Evolutionary conservation across 2,113 vertebrate genomes (phyloP), one percentile per base, ranked within the genome.

Genomic region (Lonchura striata): DNA sequence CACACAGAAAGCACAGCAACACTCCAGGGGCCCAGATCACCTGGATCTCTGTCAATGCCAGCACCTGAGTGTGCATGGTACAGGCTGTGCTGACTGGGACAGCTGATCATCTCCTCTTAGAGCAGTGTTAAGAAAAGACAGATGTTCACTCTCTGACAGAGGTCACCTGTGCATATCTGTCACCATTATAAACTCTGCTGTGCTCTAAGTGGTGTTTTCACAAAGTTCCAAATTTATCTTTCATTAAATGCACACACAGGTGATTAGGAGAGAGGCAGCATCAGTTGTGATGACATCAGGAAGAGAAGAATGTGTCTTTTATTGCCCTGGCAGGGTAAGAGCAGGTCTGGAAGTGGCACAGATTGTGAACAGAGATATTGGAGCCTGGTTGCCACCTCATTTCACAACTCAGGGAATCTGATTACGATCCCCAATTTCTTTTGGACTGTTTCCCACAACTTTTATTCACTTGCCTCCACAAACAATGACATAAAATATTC

Each of bases 41-140:
- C 56, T 21, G 44, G 60, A 63, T 15, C 50, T 74, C 65, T 59
- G 25, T 41, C 76, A 28, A 1, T 23, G 54, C 17, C 9, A 52
- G 41, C 69, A 59, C 21, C 59, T 52, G 56, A 31, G 30, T 0
- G 14, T 2, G 2, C 16, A 18, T 1, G 4, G 66, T 2, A 28
- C 60, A 53, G 71, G 24, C 49, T 46, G 28, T 13, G 59, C 47
- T 61, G 39, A 25, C 0, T 30, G 15, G 28, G 28, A 21, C 19
- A 14, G 30, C 2, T 68, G 39, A 63, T 33, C 25, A 46, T 28
- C 47, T 47, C 42, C 75, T 78, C 82, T 74, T 3, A 53, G n/a
- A 56, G 44, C 3, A 30, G 14, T 7, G 27, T 23, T 25, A 64
- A 83, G 53, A 49, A 82, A 74, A 84, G 31, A 52, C 15, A 86